Evolutionary conservation across 2,888 invertebrate genomes (phyloP).

Genomic region (Tetropium fuscum): DNA sequence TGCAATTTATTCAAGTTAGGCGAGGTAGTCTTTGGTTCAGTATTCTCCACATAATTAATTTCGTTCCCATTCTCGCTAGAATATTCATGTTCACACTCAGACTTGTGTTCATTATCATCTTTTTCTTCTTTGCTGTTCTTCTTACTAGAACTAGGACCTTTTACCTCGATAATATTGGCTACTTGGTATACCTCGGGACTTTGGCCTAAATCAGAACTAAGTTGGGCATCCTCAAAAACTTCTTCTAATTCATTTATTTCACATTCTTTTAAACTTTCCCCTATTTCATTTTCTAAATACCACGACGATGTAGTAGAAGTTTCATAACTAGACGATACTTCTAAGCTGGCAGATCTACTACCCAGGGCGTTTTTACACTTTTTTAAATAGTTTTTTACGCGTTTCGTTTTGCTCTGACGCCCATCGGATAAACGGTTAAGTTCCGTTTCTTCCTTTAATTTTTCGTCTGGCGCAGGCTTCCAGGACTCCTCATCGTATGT

Average conservation of each 20-base stretch:
- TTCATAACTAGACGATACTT: constrained; percentile 37
- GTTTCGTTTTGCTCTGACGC: constrained; percentile 68
- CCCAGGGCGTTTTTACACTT: constrained; percentile 68
- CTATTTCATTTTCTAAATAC: constrained; percentile 54
- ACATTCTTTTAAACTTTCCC: constrained; percentile 52
- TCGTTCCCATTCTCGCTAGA: constrained; percentile 24
- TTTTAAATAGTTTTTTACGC: constrained; percentile 69
- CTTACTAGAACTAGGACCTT: constrained; percentile 37
- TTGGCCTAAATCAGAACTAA: constrained; percentile 37
- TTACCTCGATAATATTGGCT: constrained; percentile 57
- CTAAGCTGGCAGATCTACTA: constrained; percentile 45
- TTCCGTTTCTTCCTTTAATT: constrained; percentile 50
- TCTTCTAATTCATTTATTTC: constrained; percentile 58
- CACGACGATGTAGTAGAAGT: constrained; percentile 50
- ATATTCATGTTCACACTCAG: constrained; percentile 22
- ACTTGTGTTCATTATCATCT: constrained; percentile 5
- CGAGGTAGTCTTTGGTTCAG: constrained; percentile 49
- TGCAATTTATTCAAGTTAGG: constrained; percentile 60
- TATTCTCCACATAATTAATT: constrained; percentile 1
- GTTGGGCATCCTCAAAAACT: constrained; percentile 53
- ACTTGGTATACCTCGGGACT: constrained; percentile 48
- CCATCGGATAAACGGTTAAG: constrained; percentile 62
- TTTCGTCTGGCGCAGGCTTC: constrained; percentile 59
- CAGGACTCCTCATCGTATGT: constrained; percentile 64
- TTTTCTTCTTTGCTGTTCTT: constrained; percentile 10